Base-by-base conservation (phyloP, 2,797 vertebrate genomes). In the Melanotaenia trifasciata region DNA sequence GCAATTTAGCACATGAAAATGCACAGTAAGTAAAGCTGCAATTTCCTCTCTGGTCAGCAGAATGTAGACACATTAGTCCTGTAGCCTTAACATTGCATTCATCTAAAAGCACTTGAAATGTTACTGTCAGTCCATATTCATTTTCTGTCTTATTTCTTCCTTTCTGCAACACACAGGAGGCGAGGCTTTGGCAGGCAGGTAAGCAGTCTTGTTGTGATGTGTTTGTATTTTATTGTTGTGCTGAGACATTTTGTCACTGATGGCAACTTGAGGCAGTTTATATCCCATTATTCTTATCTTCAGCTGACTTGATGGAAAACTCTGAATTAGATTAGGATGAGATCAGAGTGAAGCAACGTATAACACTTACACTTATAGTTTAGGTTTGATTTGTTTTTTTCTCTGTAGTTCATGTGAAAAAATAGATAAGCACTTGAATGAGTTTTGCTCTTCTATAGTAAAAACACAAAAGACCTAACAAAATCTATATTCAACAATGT, bases 171-270 rank as follows among this genome's bases (percentile, higher is more conserved):
- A 20, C 36, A 43, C 89, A 94, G 93, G 51, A 89, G 90, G 66
- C 87, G 87, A 83, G 93, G 90, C 67, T 84, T 85, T 2, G 88
- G 91, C 70, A 89, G 90, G 75, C 91, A 86, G 92, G 93, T 94
- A 89, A 89, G 93, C 81, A 51, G 53, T 85, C 30, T 72, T 70
- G 63, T 70, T 69, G 58, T 83, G 53, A 80, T 72, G 24, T 8
- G 7, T 77, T 69, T 83, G 70, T 78, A 69, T 80, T 61, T 85
- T 53, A 64, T 70, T 87, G 71, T 84, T 81, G 70, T 81, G 57
- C 72, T 5, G 0, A 62, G 79, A 76, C 58, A 68, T 85, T 80
- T 83, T 84, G 76, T 84, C 79, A 24, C 79, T 72, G 45, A 67
- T 69, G 73, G 76, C 51, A 77, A 54, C 75, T 82, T 61, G 63